These are phyloP conservation scores for Cetoscarus ocellatus DNA, from an alignment of 2,797 vertebrate species.

Conservation along the genomic window DNA sequence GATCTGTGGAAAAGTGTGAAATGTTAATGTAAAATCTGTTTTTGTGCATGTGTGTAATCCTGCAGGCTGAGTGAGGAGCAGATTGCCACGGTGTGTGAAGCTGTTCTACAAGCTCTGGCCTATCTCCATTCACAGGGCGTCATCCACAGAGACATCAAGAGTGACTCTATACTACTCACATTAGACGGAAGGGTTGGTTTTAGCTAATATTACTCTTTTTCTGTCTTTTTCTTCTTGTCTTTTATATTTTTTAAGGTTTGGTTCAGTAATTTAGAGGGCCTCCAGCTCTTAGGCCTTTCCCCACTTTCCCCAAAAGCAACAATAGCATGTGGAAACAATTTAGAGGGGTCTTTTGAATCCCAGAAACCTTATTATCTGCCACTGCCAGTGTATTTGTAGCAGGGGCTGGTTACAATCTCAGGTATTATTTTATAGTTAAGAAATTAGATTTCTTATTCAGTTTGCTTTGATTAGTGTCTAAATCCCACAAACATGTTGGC, in stretches of 20 bases:
- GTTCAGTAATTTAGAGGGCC: neutral
- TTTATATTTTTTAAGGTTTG: neutral
- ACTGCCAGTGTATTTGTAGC: too few relatives aligned
- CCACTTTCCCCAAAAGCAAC: too few relatives aligned
- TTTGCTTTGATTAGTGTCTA: too few relatives aligned
- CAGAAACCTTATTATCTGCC: too few relatives aligned
- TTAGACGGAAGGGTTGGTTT: slow-evolving; percentile 92
- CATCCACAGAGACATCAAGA: slow-evolving; percentile 99
- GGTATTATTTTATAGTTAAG: too few relatives aligned
- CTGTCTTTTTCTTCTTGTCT: neutral
- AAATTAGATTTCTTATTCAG: too few relatives aligned
- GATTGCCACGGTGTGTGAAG: slow-evolving; percentile 97
- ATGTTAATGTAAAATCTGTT: slow-evolving; percentile 57
- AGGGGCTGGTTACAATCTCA: too few relatives aligned
- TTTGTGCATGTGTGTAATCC: slow-evolving; percentile 24
- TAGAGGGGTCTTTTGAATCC: too few relatives aligned
- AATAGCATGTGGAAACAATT: too few relatives aligned
- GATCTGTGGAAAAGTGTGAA: slow-evolving; percentile 56
- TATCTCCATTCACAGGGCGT: slow-evolving; percentile 98
- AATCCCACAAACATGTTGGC: too few relatives aligned
- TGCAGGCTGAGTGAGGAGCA: slow-evolving; percentile 96
- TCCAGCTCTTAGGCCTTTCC: too few relatives aligned
- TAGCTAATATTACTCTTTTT: neutral
- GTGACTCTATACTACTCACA: slow-evolving; percentile 97
- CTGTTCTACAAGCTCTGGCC: slow-evolving; percentile 94